Evolutionary conservation across 2,113 vertebrate genomes (phyloP).

Genomic region (Campylomormyrus numenius): DNA sequence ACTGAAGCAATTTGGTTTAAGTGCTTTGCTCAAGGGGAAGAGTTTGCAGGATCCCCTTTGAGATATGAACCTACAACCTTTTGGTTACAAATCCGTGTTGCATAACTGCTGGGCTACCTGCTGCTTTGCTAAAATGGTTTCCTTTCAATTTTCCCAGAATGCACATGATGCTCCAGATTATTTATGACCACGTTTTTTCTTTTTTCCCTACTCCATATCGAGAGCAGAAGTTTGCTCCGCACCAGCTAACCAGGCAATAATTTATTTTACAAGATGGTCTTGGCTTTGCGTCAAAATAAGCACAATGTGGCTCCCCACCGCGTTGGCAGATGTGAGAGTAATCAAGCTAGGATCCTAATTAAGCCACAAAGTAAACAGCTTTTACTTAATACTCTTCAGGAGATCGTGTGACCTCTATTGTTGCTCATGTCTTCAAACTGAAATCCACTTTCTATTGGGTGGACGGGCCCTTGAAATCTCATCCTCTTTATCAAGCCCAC

Average conservation of each 20-base stretch:
- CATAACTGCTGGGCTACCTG: not conserved
- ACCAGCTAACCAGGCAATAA: not conserved
- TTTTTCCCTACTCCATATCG: not conserved
- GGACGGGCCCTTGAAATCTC: not conserved
- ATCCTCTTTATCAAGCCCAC: not conserved
- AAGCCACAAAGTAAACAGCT: not conserved
- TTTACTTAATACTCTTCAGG: not conserved
- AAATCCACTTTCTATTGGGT: not conserved
- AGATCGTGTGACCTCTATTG: not conserved
- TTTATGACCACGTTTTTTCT: not conserved
- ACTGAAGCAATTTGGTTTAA: not conserved
- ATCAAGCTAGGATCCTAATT: slow-evolving; percentile 13
- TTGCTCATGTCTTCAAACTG: not conserved
- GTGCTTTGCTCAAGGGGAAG: not conserved
- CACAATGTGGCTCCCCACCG: not conserved
- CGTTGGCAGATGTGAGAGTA: slow-evolving; percentile 8
- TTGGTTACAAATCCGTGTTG: not conserved
- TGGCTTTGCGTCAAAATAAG: slow-evolving; percentile 10
- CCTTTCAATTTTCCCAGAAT: not conserved
- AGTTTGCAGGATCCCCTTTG: not conserved
- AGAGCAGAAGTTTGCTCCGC: not conserved
- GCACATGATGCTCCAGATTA: not conserved
- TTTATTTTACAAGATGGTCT: slow-evolving; percentile 8
- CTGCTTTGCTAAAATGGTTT: not conserved
- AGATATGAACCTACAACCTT: not conserved